Evolutionary conservation across 2,113 vertebrate species (phyloP).

Genomic region (Vulpes ferrilata): DNA sequence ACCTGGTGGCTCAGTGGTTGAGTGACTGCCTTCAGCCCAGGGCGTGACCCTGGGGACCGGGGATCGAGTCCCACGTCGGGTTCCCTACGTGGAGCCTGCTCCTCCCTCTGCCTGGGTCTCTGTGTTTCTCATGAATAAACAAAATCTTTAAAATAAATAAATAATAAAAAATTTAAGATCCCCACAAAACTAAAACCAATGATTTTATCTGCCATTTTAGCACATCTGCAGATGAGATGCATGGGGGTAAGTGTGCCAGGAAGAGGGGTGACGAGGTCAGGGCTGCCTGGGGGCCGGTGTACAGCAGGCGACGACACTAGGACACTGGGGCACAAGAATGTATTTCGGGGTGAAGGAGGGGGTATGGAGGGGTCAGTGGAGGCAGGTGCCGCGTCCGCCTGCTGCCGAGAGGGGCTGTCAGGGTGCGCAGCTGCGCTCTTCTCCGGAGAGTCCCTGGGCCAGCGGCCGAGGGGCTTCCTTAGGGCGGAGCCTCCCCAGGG

Average conservation of each 20-base stretch:
- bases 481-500: background rate
- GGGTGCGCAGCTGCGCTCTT: background rate
- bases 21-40: too few species aligned
- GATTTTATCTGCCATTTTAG: background rate
- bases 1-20: too few species aligned
- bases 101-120: too few species aligned
- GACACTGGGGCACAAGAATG: background rate
- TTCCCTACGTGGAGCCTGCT: too few species aligned
- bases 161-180: too few species aligned
- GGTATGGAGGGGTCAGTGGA: background rate
- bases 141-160: too few species aligned
- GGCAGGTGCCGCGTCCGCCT: background rate
- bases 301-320: background rate
- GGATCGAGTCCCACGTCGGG: too few species aligned
- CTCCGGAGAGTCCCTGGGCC: background rate
- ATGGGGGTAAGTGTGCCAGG: background rate
- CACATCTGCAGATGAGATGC: background rate
- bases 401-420: background rate
- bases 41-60: too few species aligned
- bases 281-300: background rate
- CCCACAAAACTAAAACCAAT: background rate
- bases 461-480: background rate
- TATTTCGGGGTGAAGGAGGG: background rate
- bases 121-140: too few species aligned
- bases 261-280: background rate